Conservation (phyloP, 1,140 invertebrate species). For the Scaptomyza hsui region DNA sequence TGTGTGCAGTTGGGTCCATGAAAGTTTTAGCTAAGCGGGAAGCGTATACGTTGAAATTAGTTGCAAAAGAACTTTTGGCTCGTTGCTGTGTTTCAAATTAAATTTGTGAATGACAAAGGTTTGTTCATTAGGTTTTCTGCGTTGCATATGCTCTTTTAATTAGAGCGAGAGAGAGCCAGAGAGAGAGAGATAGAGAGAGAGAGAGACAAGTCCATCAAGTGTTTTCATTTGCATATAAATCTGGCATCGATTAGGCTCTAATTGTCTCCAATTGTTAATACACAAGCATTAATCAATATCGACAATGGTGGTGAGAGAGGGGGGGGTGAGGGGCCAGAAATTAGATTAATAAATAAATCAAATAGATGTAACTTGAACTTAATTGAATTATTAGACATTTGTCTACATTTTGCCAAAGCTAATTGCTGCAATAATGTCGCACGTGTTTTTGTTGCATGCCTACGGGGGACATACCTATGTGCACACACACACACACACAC, state of each 20-base stretch:
- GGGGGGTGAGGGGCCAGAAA: slow-evolving; percentile 3
- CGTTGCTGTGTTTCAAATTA: slow-evolving; percentile 60
- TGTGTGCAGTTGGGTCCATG: slow-evolving; percentile 40
- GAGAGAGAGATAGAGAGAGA: background rate
- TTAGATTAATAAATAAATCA: slow-evolving; percentile 70
- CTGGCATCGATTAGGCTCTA: background rate
- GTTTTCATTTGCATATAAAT: background rate
- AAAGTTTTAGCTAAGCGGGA: slow-evolving; percentile 58
- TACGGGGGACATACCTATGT: slow-evolving; percentile 16
- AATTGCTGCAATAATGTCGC: slow-evolving; percentile 80
- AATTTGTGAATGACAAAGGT: slow-evolving; percentile 71
- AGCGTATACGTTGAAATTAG: slow-evolving; percentile 59
- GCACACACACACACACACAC: background rate
- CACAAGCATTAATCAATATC: slow-evolving; percentile 30
- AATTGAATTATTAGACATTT: slow-evolving; percentile 81
- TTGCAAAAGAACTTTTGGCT: slow-evolving; percentile 53
- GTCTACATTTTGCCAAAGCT: slow-evolving; percentile 68
- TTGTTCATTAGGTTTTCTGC: slow-evolving; percentile 58
- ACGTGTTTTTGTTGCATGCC: slow-evolving; percentile 51
- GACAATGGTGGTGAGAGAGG: background rate
- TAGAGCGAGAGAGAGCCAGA: slow-evolving; percentile 22
- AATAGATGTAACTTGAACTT: slow-evolving; percentile 78
- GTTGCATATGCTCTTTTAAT: slow-evolving; percentile 66
- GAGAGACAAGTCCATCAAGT: background rate
- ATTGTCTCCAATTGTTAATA: too few relatives aligned